Evolutionary conservation across 2,113 vertebrate species (phyloP).

Genomic region (Smithornis capensis): DNA sequence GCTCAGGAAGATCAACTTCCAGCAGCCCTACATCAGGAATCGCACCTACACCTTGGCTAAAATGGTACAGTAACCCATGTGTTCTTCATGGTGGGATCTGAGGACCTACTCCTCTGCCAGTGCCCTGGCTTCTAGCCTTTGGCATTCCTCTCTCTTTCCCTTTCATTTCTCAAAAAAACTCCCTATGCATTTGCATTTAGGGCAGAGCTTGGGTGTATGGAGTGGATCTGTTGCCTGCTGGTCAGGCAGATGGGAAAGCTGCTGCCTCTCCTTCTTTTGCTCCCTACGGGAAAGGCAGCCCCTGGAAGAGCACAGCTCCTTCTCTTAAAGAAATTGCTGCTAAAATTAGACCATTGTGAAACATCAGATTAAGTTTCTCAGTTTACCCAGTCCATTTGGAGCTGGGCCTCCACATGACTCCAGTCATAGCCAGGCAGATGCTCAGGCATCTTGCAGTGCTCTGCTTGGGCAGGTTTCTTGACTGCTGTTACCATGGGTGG

Average conservation of each 20-base stretch:
- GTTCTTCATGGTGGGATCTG: not conserved
- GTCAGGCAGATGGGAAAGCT: not conserved
- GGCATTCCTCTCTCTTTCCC: not conserved
- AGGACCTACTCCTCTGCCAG: not conserved
- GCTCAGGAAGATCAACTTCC: constrained; percentile 46
- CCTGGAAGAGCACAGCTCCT: not conserved
- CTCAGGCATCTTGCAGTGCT: not conserved
- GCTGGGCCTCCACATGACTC: not conserved
- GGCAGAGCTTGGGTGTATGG: not conserved
- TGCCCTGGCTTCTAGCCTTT: not conserved
- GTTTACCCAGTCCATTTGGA: not conserved
- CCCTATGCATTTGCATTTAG: not conserved
- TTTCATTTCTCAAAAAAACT: not conserved
- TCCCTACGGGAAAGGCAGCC: not conserved
- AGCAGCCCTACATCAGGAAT: constrained; percentile 59
- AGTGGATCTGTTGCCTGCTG: not conserved
- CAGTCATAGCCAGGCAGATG: not conserved
- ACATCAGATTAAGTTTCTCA: not conserved
- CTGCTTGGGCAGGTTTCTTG: not conserved
- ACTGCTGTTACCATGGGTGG: not conserved
- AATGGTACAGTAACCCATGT: constrained; percentile 32
- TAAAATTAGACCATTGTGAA: not conserved
- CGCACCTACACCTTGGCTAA: constrained; percentile 67
- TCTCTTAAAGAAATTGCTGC: not conserved
- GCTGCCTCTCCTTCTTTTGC: not conserved